These are phyloP conservation scores for Lepas anatifera DNA, from an alignment of 2,888 invertebrate genomes.

Conservation along the genomic window DNA sequence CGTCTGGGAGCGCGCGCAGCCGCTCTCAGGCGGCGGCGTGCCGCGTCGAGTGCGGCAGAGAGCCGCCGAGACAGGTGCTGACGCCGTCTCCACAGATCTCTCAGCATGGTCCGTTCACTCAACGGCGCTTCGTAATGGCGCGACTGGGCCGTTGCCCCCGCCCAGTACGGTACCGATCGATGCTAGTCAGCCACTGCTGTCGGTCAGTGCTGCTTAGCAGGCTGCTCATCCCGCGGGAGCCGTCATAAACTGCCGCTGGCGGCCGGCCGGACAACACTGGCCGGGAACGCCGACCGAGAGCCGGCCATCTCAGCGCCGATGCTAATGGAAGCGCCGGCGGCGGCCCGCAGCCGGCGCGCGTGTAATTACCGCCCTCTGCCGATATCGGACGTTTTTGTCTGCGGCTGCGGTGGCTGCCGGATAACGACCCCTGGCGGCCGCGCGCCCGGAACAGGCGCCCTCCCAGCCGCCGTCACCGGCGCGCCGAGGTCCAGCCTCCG, in stretches of 20 bases:
- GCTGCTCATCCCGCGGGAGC: no score
- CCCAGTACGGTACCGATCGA: no score
- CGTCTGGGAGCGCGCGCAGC: no score
- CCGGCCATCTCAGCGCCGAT: neutral
- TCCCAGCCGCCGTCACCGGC: neutral
- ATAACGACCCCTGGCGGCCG: neutral
- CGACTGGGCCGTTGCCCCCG: no score
- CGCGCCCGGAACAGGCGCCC: neutral
- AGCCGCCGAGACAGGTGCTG: no score
- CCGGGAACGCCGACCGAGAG: neutral
- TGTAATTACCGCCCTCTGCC: neutral
- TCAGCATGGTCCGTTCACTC: no score
- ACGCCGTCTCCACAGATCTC: no score
- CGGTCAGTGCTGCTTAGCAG: no score
- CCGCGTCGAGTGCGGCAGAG: no score
- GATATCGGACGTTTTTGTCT: slow-evolving; percentile 1
- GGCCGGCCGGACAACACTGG: neutral
- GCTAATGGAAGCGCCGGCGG: neutral
- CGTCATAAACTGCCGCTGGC: neutral
- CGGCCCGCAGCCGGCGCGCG: neutral
- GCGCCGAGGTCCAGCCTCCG: neutral
- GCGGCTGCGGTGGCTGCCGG: neutral
- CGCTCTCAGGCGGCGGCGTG: no score
- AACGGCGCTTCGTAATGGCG: no score
- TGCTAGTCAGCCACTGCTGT: no score